These are phyloP conservation scores for Oscheius myriophilus DNA, from an alignment of 2,888 invertebrate genomes.

Conservation along the genomic window DNA sequence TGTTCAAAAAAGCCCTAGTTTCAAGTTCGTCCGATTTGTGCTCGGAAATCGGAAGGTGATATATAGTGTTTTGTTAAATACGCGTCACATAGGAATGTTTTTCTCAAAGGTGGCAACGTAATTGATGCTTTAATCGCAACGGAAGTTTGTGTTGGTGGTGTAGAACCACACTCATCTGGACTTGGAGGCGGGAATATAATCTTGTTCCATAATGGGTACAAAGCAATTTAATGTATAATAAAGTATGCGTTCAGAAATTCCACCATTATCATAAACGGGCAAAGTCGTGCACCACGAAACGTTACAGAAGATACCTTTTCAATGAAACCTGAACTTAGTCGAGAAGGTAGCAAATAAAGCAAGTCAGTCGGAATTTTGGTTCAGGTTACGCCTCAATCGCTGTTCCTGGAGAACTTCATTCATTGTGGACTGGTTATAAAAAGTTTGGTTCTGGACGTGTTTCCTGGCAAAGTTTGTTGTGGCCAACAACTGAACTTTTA, in stretches of 20 bases:
- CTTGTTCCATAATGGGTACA: constrained; percentile 37
- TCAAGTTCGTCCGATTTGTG: constrained; percentile 17
- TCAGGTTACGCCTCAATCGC: constrained; percentile 47
- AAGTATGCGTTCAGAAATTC: constrained; percentile 3
- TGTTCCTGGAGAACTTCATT: constrained; percentile 42
- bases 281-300: constrained; percentile 36
- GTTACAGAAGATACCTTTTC: constrained; percentile 44
- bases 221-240: not conserved
- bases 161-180: constrained; percentile 47
- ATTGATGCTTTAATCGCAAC: constrained; percentile 41
- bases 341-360: constrained; percentile 10
- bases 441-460: constrained; percentile 44
- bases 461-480: constrained; percentile 36
- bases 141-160: constrained; percentile 43
- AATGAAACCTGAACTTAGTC: constrained; percentile 39
- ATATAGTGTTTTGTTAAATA: not conserved
- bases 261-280: constrained; percentile 37
- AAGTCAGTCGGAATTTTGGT: not conserved
- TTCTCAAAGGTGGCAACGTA: constrained; percentile 40
- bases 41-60: constrained; percentile 38
- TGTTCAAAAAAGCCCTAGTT: constrained; percentile 19
- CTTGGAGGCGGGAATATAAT: constrained; percentile 43
- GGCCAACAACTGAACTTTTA: constrained; percentile 36
- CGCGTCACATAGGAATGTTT: constrained; percentile 33
- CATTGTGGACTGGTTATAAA: constrained; percentile 37